A percentile compares a stretch with the other conserved stretches of the same genome.
Conservation (phyloP, 2,888 invertebrate genomes). For the Pheosia tremula region DNA sequence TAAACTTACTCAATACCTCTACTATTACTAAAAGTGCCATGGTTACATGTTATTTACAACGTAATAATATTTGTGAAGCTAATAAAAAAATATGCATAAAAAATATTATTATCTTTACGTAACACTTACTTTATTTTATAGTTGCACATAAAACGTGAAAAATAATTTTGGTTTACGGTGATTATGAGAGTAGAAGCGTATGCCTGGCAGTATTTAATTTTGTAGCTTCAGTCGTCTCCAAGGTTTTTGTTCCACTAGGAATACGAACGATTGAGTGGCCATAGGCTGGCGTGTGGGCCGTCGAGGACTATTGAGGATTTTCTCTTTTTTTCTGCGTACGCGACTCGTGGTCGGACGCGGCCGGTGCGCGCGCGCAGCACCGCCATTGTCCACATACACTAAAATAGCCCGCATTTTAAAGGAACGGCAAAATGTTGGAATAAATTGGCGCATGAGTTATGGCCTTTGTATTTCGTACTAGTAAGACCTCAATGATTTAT, state of each 20-base stretch:
- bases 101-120: neutral
- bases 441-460: constrained; percentile 66
- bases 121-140: constrained; percentile 9
- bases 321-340: constrained; percentile 70
- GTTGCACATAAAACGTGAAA: constrained; percentile 18
- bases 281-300: constrained; percentile 81
- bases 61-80: neutral
- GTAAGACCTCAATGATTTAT: constrained; percentile 63
- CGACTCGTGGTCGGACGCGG: constrained; percentile 44
- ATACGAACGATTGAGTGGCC: constrained; percentile 79
- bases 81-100: neutral
- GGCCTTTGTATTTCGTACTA: constrained; percentile 41
- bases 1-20: constrained; percentile 20
- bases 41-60: neutral
- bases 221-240: constrained; percentile 43
- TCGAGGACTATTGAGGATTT: constrained; percentile 75
- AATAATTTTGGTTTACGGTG: constrained; percentile 18
- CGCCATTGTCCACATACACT: constrained; percentile 69
- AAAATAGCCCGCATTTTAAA: constrained; percentile 72
- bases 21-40: constrained; percentile 19
- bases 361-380: constrained; percentile 24
- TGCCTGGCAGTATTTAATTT: constrained; percentile 9
- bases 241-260: constrained; percentile 52
- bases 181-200: constrained; percentile 17
- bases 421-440: constrained; percentile 57